Evolutionary conservation across 1,140 invertebrate genomes (phyloP), one percentile per base, ranked within the genome.

Genomic region (Plectus sambesii): DNA sequence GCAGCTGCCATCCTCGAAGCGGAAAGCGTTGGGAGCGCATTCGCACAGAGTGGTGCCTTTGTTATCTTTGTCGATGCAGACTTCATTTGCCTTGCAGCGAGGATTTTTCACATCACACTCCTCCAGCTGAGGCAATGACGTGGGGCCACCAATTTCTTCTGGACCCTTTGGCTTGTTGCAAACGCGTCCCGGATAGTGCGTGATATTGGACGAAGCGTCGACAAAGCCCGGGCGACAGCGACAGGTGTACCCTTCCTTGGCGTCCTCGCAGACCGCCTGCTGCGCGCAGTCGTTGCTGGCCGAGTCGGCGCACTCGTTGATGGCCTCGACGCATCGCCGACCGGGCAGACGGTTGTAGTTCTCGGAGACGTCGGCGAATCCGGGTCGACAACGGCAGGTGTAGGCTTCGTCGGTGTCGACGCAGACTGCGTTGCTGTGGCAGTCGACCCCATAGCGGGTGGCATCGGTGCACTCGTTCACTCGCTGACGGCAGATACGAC

Each of bases 221-320:
- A 67, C 50, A 38, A 60, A 67, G 19, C 64, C 66, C 9, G 51
- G 19, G 29, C 46, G 39, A 35, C 62, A 65, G 27, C 35, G 51
- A 35, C 62, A 65, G 8, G 48, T 62, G 48, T 63, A 63, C 20
- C 58, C 53, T 47, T 67, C 63, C 39, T 69, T 69, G 1, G 79
- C 79, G 68, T 97, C 97, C 25, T 80, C 79, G 71, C 92, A 97
- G 1, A 74, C 77, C 0, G 75, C 88, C 41, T 82, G 77, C 6
- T 79, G 76, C 56, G 87, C 82, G 61, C 92, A 98, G 68, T 97
- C 90, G 66, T 97, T 85, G 6, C 89, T 69, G 41, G 89, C 85
- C 5, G 77, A 66, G 0, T 81, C 81, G 0, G 79, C 76, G 60
- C 88, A 94, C 69, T 93, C 88, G 62, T 94, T 85, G 42, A 93